These are phyloP conservation scores for Drosophila fungiperda DNA, from an alignment of 2,888 invertebrate genomes.

Conservation along the genomic window DNA sequence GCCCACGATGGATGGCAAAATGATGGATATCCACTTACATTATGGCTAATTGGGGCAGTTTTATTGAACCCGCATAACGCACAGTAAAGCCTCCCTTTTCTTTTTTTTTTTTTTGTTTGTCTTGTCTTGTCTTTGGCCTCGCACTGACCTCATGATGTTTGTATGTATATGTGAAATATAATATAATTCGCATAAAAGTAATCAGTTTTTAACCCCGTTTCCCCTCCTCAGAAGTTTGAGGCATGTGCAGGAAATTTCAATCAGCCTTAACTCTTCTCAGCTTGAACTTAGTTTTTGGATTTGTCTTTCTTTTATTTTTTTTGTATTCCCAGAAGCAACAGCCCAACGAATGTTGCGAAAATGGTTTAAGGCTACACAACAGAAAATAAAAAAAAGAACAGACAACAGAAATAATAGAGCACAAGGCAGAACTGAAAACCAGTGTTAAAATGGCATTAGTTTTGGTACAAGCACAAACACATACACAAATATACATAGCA, in stretches of 20 bases:
- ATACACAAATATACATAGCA: conserved; percentile 45
- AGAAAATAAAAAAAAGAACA: conserved; percentile 16
- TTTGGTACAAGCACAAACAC: conserved; percentile 48
- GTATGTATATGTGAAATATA: background rate
- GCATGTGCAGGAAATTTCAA: conserved; percentile 66
- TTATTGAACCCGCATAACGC: conserved; percentile 37
- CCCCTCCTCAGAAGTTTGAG: background rate
- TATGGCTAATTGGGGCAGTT: conserved; percentile 60
- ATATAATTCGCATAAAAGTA: conserved; percentile 59
- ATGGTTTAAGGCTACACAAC: conserved; percentile 27
- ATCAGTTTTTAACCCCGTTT: conserved; percentile 22
- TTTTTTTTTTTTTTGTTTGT: background rate
- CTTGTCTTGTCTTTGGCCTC: conserved; percentile 22
- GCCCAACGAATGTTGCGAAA: conserved; percentile 44
- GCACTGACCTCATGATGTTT: conserved; percentile 58
- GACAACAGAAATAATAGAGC: conserved; percentile 37
- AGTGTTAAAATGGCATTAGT: conserved; percentile 70
- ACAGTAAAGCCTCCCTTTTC: conserved; percentile 1
- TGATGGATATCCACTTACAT: conserved; percentile 61
- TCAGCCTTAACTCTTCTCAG: conserved; percentile 45
- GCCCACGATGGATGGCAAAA: conserved; percentile 31
- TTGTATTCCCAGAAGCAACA: conserved; percentile 50
- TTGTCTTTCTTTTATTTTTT: conserved; percentile 1
- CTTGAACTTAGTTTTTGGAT: conserved; percentile 20
- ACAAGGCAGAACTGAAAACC: conserved; percentile 48